These are phyloP conservation scores for Tethea ocularis DNA, from an alignment of 2,888 invertebrate genomes.

Conservation along the genomic window DNA sequence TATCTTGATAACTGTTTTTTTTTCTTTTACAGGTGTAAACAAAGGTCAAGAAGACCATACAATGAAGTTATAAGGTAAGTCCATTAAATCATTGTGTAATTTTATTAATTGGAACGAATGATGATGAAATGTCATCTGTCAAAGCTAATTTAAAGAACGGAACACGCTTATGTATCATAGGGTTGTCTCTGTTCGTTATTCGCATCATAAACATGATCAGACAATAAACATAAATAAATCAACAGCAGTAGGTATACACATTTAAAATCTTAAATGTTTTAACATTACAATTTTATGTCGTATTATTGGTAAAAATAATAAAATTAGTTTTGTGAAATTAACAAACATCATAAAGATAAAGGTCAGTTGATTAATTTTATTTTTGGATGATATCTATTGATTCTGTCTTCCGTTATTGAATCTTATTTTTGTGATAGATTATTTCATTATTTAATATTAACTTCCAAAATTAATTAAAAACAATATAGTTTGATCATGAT, in stretches of 20 bases:
- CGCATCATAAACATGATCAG: background rate
- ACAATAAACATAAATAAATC: too few species aligned
- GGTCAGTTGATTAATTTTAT: background rate
- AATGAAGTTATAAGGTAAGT: constrained; percentile 52
- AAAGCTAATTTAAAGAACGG: background rate
- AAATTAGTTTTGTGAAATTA: background rate
- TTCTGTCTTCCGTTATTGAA: too few species aligned
- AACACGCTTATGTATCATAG: too few species aligned
- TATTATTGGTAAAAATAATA: background rate
- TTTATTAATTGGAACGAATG: background rate
- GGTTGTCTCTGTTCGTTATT: too few species aligned
- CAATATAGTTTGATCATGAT: too few species aligned
- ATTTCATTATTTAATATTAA: too few species aligned
- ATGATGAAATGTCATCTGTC: background rate
- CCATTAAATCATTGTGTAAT: background rate
- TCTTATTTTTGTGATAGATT: too few species aligned
- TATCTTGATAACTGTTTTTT: background rate
- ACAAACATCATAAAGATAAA: background rate
- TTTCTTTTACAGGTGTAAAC: constrained; percentile 16
- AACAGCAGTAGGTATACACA: too few species aligned
- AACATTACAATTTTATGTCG: background rate
- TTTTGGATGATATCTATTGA: too few species aligned
- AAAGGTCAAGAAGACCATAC: constrained; percentile 21
- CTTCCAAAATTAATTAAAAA: too few species aligned
- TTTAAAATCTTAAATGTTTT: background rate